Conservation (phyloP, 1,140 invertebrate genomes). For the Drosophila navojoa region DNA sequence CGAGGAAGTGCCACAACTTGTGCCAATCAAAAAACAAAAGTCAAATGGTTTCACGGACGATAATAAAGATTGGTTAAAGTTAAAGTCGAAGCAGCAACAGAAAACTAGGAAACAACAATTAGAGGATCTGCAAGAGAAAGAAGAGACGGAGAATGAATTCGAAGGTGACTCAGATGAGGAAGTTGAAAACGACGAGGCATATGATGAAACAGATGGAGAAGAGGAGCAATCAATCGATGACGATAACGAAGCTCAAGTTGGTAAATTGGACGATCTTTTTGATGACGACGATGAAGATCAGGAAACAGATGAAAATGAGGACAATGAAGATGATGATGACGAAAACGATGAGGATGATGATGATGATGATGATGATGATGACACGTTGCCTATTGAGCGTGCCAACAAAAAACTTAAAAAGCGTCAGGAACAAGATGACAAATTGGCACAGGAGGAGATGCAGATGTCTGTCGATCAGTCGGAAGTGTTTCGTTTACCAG, state of each 20-base stretch:
- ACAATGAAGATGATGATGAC: constrained; percentile 61
- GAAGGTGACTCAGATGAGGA: constrained; percentile 41
- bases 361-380: constrained; percentile 85
- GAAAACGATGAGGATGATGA: constrained; percentile 76
- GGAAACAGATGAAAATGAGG: constrained; percentile 56
- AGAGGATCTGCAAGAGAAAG: constrained; percentile 51
- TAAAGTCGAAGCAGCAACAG: constrained; percentile 85
- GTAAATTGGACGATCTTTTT: constrained; percentile 72
- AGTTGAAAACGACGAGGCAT: constrained; percentile 29
- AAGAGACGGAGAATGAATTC: constrained; percentile 41
- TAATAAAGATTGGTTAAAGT: constrained; percentile 88
- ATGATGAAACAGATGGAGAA: constrained; percentile 58
- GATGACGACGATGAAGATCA: constrained; percentile 72
- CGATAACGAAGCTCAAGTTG: constrained; percentile 56
- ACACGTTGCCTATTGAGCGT: constrained; percentile 94
- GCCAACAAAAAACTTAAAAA: constrained; percentile 91
- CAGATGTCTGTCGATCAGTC: constrained; percentile 90
- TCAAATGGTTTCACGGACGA: constrained; percentile 87
- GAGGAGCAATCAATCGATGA: constrained; percentile 64
- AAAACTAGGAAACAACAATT: constrained; percentile 22
- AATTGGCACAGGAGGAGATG: constrained; percentile 92
- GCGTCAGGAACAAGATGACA: constrained; percentile 88
- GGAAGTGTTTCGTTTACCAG: constrained; percentile 91
- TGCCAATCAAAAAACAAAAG: constrained; percentile 41
- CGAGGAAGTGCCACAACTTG: constrained; percentile 58